These are phyloP conservation scores for Oikopleura vanhoeffeni DNA, from an alignment of 23 tunicate species.

Conservation along the genomic window DNA sequence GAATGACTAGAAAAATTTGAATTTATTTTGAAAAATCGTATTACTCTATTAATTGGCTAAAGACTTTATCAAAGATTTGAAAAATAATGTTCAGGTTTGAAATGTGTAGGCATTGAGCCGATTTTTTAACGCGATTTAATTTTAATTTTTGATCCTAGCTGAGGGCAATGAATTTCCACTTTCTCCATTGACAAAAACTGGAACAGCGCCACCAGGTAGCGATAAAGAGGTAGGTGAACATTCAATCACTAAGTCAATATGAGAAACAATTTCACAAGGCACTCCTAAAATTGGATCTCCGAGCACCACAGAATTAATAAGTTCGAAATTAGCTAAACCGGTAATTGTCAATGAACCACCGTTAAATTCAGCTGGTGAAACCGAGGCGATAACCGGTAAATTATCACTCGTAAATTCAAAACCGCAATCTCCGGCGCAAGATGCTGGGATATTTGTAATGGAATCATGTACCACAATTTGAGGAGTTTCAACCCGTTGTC, in stretches of 20 bases:
- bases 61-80: too few species aligned
- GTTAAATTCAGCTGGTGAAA: background rate
- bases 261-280: background rate
- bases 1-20: too few species aligned
- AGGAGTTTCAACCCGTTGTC: background rate
- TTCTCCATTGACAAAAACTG: background rate
- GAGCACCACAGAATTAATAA: background rate
- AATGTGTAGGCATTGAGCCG: too few species aligned
- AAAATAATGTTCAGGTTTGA: too few species aligned
- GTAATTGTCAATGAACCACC: background rate
- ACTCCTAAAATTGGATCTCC: background rate
- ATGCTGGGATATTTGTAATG: background rate
- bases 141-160: too few species aligned
- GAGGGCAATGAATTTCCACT: too few species aligned
- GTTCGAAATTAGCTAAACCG: background rate
- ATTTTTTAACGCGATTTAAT: too few species aligned
- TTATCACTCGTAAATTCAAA: background rate
- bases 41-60: too few species aligned
- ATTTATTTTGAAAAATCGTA: too few species aligned
- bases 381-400: background rate
- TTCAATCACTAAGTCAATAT: background rate
- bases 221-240: background rate
- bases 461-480: background rate
- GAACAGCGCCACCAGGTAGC: background rate
- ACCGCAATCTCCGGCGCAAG: background rate